Conservation (phyloP, 2,888 invertebrate species). For the Lypha dubia region DNA sequence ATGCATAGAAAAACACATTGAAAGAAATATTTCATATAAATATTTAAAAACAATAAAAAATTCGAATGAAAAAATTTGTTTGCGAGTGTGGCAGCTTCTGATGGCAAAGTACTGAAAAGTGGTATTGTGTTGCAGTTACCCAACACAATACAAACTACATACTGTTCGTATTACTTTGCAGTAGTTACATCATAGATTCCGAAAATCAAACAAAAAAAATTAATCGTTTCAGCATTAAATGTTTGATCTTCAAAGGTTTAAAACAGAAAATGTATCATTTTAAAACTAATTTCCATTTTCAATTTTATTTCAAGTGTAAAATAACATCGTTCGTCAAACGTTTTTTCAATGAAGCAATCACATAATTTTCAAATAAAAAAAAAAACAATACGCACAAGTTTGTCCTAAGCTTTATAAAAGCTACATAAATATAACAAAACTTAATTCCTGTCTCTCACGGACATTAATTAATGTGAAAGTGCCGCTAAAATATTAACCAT, state of each 20-base stretch:
- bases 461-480: constrained; percentile 2
- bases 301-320: constrained; percentile 54
- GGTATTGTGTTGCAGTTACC: too few species aligned
- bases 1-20: constrained; percentile 44
- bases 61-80: not conserved
- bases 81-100: too few species aligned
- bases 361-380: constrained; percentile 21
- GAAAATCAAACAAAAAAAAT: too few species aligned
- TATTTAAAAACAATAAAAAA: not conserved
- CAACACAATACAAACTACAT: too few species aligned
- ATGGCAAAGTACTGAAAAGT: too few species aligned
- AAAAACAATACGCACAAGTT: not conserved
- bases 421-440: constrained; percentile 29
- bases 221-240: too few species aligned
- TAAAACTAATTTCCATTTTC: not conserved
- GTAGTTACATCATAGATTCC: too few species aligned
- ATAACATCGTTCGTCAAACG: not conserved
- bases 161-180: too few species aligned
- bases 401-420: constrained; percentile 47
- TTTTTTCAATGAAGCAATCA: constrained; percentile 46
- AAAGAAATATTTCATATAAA: constrained; percentile 10
- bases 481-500: not conserved
- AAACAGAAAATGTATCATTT: not conserved
- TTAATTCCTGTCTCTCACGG: constrained; percentile 9
- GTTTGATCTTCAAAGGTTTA: too few species aligned